phyloP scores from a whole-genome alignment of 2,113 vertebrate species.

The Thinocorus orbignyianus region DNA sequence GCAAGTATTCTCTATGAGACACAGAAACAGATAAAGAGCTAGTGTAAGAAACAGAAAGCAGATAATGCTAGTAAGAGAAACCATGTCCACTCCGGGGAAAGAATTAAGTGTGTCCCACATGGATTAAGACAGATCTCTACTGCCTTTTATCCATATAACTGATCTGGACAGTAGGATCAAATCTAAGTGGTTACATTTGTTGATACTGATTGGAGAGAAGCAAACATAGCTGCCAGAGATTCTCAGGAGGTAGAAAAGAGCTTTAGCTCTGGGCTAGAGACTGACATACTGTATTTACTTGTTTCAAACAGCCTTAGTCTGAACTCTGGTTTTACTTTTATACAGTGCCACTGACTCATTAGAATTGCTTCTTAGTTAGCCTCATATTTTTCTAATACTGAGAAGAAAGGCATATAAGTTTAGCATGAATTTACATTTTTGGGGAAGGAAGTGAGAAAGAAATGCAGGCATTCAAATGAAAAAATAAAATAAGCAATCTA shows the following conservation, averaged over 20 bases:
- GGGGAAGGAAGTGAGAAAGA: background rate
- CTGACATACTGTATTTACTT: background rate
- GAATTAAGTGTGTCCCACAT: conserved; percentile 53
- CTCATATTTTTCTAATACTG: background rate
- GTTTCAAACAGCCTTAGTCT: conserved; percentile 9
- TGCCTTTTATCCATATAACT: conserved; percentile 76
- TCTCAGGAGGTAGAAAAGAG: conserved; percentile 8
- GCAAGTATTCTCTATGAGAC: conserved; percentile 62
- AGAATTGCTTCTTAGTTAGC: background rate
- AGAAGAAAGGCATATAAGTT: background rate
- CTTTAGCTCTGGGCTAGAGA: conserved; percentile 27
- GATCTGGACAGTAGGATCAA: conserved; percentile 72
- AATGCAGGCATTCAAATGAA: background rate
- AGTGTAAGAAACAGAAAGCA: conserved; percentile 75
- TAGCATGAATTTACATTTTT: background rate
- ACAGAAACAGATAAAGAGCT: conserved; percentile 67
- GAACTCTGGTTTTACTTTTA: background rate
- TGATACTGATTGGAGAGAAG: conserved; percentile 53
- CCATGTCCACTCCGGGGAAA: conserved; percentile 2
- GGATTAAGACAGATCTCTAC: conserved; percentile 59
- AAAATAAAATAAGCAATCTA: background rate
- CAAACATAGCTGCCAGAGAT: conserved; percentile 44
- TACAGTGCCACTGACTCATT: background rate
- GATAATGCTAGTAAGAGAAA: conserved; percentile 65
- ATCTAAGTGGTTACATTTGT: conserved; percentile 74